Base-by-base conservation (phyloP, 2,113 vertebrate genomes). In the Galemys pyrenaicus region DNA sequence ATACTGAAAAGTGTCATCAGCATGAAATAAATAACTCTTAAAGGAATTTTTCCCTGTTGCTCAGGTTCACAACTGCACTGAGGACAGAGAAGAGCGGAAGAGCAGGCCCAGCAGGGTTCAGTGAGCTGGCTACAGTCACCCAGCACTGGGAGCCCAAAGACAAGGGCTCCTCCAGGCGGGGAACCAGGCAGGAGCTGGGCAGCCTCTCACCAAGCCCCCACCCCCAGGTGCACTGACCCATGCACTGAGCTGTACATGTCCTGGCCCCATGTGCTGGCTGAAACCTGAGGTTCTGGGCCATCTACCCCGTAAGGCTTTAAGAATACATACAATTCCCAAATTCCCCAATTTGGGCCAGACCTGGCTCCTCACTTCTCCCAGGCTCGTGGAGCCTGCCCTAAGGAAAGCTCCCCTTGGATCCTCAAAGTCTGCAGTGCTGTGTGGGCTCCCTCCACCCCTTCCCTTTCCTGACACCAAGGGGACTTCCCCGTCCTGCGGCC, bases 21-120 rank as follows among this genome's bases (percentile, higher is more conserved):
- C 83, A 86, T 89, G 46, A 89, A 92, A 80, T 49, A 75, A 88
- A 26, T 39, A 67, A 26, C 82, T 87, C 41, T 67, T 70, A 60
- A 64, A 80, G 73, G 51, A 65, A 78, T 71, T 62, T 39, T 79
- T 75, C 68, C 20, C 0, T 6, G 26, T 35, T 62, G 44, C 49
- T 87, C 64, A 86, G 68, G 65, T 28, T 88, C 79, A 67, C 24
- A 44, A 19, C 19, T 46, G 67, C 51, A 81, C 51, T 82, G 68
- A 87, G 44, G 22, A 73, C 37, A 56, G 9, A 60, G 32, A 73
- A 26, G n/a, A n/a, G n/a, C n/a, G n/a, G n/a, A n/a, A n/a, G n/a
- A n/a, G n/a, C 32, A 60, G 12, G 13, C n/a, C 49, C 83, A 93
- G 73, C 64, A 54, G 92, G 20, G 51, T 0, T 46, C 28, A 46